A percentile compares a stretch with the other conserved stretches of the same genome.
These are phyloP conservation scores for Pycnonotus jocosus DNA, from an alignment of 2,113 vertebrate genomes.

Conservation along the genomic window DNA sequence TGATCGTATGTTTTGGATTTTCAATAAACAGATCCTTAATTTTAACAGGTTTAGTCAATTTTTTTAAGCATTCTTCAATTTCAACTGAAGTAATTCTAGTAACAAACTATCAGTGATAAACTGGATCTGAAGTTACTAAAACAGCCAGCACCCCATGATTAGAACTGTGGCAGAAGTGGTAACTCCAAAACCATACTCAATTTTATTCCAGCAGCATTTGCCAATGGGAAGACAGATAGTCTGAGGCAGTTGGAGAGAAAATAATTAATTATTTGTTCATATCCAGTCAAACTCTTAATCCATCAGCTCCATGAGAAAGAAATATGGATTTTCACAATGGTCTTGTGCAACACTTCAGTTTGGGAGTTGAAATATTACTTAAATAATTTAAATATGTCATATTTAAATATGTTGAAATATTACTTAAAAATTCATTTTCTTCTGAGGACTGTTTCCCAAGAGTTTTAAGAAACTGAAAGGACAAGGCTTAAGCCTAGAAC, in stretches of 20 bases:
- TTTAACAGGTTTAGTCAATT: not conserved
- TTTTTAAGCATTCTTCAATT: not conserved
- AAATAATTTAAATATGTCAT: too few relatives aligned
- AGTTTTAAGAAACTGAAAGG: not conserved
- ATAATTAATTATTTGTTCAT: not conserved
- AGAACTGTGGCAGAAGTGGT: not conserved
- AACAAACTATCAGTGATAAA: not conserved
- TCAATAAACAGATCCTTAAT: not conserved
- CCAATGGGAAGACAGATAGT: not conserved
- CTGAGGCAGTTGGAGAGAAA: not conserved
- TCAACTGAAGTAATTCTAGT: not conserved
- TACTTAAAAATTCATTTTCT: not conserved
- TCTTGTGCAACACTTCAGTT: not conserved
- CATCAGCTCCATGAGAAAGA: not conserved
- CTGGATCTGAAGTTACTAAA: not conserved
- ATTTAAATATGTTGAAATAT: not conserved
- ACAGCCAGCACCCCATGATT: not conserved
- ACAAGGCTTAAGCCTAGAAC: not conserved
- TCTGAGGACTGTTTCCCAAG: not conserved
- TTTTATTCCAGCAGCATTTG: not conserved
- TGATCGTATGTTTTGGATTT: not conserved
- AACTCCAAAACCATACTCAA: accelerated
- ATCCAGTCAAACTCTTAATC: not conserved
- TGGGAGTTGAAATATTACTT: not conserved
- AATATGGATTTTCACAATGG: not conserved